Percentiles rank a stretch among this genome's conserved stretches.
phyloP scores from a whole-genome alignment of 2,888 invertebrate species.

The Athetis lepigone region DNA sequence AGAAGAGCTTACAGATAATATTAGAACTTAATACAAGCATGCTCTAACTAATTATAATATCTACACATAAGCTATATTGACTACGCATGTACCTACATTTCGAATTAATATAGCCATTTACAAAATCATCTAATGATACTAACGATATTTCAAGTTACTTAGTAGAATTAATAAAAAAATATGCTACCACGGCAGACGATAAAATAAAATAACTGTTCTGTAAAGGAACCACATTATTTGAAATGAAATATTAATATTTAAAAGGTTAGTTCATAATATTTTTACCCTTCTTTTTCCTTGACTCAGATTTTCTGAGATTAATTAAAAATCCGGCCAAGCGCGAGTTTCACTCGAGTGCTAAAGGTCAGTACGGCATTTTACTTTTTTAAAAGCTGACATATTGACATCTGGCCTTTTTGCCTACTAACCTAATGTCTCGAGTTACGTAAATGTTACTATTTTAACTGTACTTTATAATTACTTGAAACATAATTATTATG shows the following conservation, averaged over 20 bases:
- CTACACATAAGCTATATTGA: neutral
- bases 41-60: neutral
- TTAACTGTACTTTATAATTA: neutral
- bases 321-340: slow-evolving; percentile 58
- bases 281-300: slow-evolving; percentile 38
- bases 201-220: slow-evolving; percentile 6
- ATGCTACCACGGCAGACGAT: neutral
- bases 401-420: slow-evolving; percentile 45
- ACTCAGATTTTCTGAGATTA: slow-evolving; percentile 49
- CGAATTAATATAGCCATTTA: neutral
- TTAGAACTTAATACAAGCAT: too few species aligned
- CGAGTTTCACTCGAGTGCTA: slow-evolving; percentile 27
- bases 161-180: neutral
- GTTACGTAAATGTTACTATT: slow-evolving; percentile 18
- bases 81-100: neutral
- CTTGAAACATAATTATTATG: too few species aligned
- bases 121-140: neutral
- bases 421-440: slow-evolving; percentile 28
- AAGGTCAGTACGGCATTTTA: slow-evolving; percentile 52
- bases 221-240: slow-evolving; percentile 20
- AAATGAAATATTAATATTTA: slow-evolving; percentile 48
- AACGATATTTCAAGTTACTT: neutral
- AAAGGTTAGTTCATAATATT: slow-evolving; percentile 29
- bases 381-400: slow-evolving; percentile 43
- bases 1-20: too few species aligned